A percentile compares a stretch with the other conserved stretches of the same genome.
These are phyloP conservation scores for Eupithecia insigniata DNA, from an alignment of 2,888 invertebrate genomes.

Conservation along the genomic window DNA sequence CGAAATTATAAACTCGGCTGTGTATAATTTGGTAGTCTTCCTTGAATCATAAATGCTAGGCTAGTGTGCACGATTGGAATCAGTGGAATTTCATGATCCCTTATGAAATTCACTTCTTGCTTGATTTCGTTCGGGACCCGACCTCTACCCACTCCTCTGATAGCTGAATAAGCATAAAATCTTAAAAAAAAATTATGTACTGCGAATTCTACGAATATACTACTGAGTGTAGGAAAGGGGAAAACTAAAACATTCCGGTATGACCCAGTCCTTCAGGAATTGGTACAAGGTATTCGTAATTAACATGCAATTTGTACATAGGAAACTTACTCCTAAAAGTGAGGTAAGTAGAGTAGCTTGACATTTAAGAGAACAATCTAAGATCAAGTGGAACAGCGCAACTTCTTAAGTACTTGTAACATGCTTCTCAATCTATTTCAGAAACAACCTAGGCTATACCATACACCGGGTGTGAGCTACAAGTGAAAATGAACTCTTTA, in stretches of 20 bases:
- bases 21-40: not conserved
- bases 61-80: not conserved
- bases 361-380: not conserved
- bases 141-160: not conserved
- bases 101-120: not conserved
- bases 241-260: no score
- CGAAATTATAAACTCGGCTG: not conserved
- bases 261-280: no score
- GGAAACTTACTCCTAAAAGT: not conserved
- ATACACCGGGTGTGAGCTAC: not conserved
- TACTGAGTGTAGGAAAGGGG: no score
- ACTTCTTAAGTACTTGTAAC: constrained; percentile 1
- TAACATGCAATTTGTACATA: not conserved
- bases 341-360: not conserved
- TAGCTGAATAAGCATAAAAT: not conserved
- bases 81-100: not conserved
- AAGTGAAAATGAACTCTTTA: constrained; percentile 44
- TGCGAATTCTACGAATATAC: no score
- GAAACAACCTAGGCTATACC: not conserved
- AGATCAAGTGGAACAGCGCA: not conserved
- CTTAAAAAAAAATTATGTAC: no score
- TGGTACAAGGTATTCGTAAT: no score
- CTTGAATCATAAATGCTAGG: not conserved
- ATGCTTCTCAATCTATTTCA: not conserved
- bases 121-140: not conserved